Base-by-base conservation (phyloP, 2,888 invertebrate genomes). In the Steinernema carpocapsae region DNA sequence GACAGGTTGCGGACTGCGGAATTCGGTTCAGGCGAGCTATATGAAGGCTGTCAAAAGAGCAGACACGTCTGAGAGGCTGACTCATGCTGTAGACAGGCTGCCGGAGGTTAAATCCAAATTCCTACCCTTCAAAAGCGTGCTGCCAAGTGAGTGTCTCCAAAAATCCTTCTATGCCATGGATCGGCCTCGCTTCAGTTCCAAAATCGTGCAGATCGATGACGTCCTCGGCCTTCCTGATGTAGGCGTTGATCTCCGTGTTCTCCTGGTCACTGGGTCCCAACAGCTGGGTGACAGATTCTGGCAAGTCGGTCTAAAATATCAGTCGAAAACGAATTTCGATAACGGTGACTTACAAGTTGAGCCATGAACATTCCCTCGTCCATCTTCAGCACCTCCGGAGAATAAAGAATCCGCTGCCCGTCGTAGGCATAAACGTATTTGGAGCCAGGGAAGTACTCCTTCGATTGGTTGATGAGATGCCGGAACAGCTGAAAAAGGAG, bases 131-230 rank as follows among this genome's bases (percentile, higher is more conserved):
- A 64, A 64, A 64, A 3, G 64, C 64, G 19, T 64, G 17, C 37
- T 64, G 64, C 64, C 64, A 64, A 7, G 64, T 64, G 32, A 64
- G 14, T 32, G 64, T 64, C 17, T 64, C 64, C 32, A 64, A 37
- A 37, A 64, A 64, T 2, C 26, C 26, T 32, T 64, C 64, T 12
- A 64, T 29, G 1, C 64, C 64, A 32, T 26, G 17, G 14, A 64
- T 22, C 17, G 64, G 64, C 2, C 32, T 26, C 1, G 32, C 1
- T n/a, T 64, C 64, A 10, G 32, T 64, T 2, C 64, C 64, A 32
- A 64, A 64, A 17, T 64, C 32, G 14, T 37, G 64, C 26, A 64
- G 19, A 32, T 64, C 64, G 19, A 48, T 48, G 48, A n/a, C 48
- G 3, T 48, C 48, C 17, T 3, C 17, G 4, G 3, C 14, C 19